Conservation (phyloP, 2,113 vertebrate species). For the Platichthys flesus region DNA sequence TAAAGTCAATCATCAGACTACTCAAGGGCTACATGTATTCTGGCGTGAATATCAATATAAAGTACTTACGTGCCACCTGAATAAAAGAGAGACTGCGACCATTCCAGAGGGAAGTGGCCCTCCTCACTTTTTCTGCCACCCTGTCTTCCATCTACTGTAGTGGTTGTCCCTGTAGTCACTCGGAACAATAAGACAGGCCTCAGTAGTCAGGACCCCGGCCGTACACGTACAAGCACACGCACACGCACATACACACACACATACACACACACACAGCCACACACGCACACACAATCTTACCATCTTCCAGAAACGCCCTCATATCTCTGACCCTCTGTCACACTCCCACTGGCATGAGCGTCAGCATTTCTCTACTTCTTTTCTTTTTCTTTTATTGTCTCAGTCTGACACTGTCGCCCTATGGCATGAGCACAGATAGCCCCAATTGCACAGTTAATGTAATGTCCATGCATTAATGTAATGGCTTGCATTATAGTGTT, state of each 20-base stretch:
- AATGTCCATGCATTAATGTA: background rate
- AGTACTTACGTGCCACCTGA: background rate
- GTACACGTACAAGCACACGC: background rate
- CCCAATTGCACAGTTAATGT: slow-evolving; percentile 12
- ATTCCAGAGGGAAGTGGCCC: slow-evolving; percentile 33
- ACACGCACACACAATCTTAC: background rate
- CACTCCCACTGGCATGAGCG: slow-evolving; percentile 8
- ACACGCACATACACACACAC: slow-evolving; percentile 2
- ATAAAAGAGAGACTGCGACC: background rate
- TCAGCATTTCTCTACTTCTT: slow-evolving; percentile 36
- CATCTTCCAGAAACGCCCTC: background rate
- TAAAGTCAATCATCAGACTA: background rate
- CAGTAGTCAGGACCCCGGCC: slow-evolving; percentile 30
- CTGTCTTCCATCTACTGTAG: slow-evolving; percentile 15
- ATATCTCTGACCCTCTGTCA: background rate
- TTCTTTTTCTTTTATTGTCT: slow-evolving; percentile 27
- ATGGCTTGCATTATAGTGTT: background rate
- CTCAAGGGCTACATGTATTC: background rate
- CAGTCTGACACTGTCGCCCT: slow-evolving; percentile 2
- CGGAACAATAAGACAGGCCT: slow-evolving; percentile 26
- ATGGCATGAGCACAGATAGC: background rate
- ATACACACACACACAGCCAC: background rate
- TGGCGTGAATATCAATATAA: slow-evolving; percentile 30
- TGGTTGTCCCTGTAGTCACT: slow-evolving; percentile 20
- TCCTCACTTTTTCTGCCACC: slow-evolving; percentile 9